A percentile compares a stretch with the other conserved stretches of the same genome.
phyloP scores from a whole-genome alignment of 2,113 vertebrate species.

The Thalassarche chlororhynchos region DNA sequence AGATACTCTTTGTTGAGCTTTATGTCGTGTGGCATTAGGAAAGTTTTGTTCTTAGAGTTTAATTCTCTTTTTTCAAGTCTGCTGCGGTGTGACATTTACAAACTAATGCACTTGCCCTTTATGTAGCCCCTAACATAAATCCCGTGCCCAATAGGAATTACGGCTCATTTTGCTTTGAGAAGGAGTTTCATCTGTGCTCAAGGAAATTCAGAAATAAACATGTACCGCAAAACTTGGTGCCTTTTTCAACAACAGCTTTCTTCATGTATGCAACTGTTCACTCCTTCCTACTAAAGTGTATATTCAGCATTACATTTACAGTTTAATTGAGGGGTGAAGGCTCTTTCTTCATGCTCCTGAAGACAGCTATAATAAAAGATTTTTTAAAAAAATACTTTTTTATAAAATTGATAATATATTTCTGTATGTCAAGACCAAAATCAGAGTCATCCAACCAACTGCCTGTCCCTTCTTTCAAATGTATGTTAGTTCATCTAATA shows the following conservation, averaged over 20 bases:
- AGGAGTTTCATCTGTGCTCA: not conserved
- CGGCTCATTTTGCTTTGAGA: not conserved
- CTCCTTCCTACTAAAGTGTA: not conserved
- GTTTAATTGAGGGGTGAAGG: not conserved
- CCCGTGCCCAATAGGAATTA: not conserved
- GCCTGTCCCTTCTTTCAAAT: not conserved
- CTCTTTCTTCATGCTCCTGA: not conserved
- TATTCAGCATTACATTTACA: not conserved
- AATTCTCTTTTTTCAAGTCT: constrained; percentile 10
- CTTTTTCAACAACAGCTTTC: not conserved
- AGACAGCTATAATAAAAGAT: not conserved
- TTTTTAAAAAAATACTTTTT: not conserved
- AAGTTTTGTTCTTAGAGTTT: constrained; percentile 29
- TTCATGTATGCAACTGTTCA: not conserved
- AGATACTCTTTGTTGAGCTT: constrained; percentile 34
- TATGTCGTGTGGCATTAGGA: constrained; percentile 42
- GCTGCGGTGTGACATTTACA: not conserved
- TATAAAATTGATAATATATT: not conserved
- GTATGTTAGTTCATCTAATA: not conserved
- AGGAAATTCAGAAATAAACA: not conserved
- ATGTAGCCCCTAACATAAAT: not conserved
- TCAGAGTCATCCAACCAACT: not conserved
- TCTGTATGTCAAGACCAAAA: not conserved
- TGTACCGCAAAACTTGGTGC: not conserved
- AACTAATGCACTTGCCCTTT: constrained; percentile 23